Base-by-base conservation (phyloP, 2,888 invertebrate species). In the Cenopis cana region DNA sequence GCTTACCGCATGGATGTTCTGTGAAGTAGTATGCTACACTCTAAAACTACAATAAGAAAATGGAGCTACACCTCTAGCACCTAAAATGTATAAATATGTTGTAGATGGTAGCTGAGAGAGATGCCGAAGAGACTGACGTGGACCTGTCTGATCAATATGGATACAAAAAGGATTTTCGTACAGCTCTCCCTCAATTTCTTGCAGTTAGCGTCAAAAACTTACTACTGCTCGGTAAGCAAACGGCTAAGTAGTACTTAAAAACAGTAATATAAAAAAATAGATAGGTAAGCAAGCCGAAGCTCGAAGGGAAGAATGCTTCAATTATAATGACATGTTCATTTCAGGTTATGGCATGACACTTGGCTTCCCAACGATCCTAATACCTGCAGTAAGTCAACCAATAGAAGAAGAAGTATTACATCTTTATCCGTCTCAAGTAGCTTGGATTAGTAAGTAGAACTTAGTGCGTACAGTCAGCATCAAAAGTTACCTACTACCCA, bases 121-220 rank as follows among this genome's bases (percentile, higher is more conserved):
- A 62, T n/a, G 4, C 36, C 2, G 59, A 57, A 11, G 55, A 12
- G 14, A 55, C 29, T 10, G 67, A 66, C n/a, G 57, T 6, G n/a
- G 36, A 65, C 12, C n/a, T 5, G 3, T 11, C 12, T 6, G 46
- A 67, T 18, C 78, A 87, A 62, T 88, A 89, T 65, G 81, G 78
- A 18, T 93, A 93, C 76, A 83, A 83, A 70, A 91, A 89, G 76
- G 89, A 94, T 78, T 93, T 94, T 73, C 89, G 92, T 49, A 93
- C 93, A n/a, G 95, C 96, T 0, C 81, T 96, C 59, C 96, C 97
- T 1, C 97, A 97, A 90, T 93, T 96, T 76, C 83, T 96, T 76
- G 97, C 97, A n/a, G 97, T 97, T 36, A 95, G 95, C 79, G 96
- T 96, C 20, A 97, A 97, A 88, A 97, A 97, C 89, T 92, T 96